Evolutionary conservation across 2,888 invertebrate species (phyloP).

Genomic region (Tineola bisselliella): DNA sequence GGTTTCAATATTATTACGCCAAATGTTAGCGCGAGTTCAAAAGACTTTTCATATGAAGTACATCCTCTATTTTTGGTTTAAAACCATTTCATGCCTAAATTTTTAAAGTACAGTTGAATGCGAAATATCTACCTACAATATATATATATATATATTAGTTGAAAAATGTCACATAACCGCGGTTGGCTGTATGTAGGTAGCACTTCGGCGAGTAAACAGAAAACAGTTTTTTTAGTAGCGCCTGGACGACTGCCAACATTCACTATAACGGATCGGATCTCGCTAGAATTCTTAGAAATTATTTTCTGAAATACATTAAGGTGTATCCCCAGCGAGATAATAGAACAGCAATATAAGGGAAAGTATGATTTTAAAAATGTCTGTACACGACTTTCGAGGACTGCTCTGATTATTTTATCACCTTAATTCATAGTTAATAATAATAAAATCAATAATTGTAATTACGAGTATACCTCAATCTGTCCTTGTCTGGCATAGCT

Average conservation of each 20-base stretch:
- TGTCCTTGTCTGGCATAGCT: conserved; percentile 99
- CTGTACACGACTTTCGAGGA: no score
- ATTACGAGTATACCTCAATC: conserved; percentile 93
- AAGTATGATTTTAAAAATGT: no score
- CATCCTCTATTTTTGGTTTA: no score
- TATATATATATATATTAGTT: no score
- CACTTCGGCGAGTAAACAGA: conserved; percentile 13
- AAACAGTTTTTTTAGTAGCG: not conserved
- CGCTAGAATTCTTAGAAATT: not conserved
- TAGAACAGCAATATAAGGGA: not conserved
- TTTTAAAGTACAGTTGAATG: no score
- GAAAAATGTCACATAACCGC: not conserved
- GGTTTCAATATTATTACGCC: not conserved
- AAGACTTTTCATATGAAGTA: no score
- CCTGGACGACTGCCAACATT: conserved; percentile 10
- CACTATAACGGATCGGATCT: conserved; percentile 9
- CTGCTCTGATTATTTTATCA: no score
- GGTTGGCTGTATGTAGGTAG: not conserved
- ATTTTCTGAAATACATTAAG: no score
- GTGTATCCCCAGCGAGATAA: not conserved
- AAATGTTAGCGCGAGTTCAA: not conserved
- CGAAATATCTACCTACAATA: no score
- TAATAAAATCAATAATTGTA: no score
- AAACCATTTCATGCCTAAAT: no score
- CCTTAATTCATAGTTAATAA: no score